phyloP scores from a whole-genome alignment of 2,797 vertebrate species.

The Pipistrellus kuhlii region DNA sequence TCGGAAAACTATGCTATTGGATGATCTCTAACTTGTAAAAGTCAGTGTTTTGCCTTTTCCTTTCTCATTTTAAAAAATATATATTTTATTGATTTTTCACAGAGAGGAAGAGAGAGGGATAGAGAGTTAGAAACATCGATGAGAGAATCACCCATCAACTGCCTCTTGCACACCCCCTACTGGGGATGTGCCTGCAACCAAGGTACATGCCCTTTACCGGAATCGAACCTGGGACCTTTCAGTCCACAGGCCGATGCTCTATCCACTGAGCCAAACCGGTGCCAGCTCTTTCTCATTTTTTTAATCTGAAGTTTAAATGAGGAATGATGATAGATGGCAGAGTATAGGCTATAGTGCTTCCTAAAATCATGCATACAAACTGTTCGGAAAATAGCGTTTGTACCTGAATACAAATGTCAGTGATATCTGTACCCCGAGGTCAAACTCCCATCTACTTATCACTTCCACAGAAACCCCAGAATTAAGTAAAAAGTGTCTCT shows the following conservation, averaged over 20 bases:
- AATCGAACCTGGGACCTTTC: too few species aligned
- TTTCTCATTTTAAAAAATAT: not conserved
- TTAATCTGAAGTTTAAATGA: conserved; percentile 17
- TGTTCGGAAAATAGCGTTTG: not conserved
- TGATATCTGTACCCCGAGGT: not conserved
- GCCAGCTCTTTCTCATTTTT: not conserved
- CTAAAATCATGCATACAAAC: conserved; percentile 20
- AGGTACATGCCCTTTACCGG: too few species aligned
- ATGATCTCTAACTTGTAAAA: not conserved
- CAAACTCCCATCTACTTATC: not conserved
- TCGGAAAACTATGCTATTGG: not conserved
- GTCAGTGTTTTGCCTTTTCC: not conserved
- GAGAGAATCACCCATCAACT: too few species aligned
- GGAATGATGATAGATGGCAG: not conserved
- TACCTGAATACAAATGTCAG: not conserved
- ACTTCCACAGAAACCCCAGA: not conserved
- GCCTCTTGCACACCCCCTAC: too few species aligned
- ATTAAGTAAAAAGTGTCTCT: conserved; percentile 44
- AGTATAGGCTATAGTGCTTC: not conserved
- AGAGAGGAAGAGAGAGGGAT: too few species aligned
- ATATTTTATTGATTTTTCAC: too few species aligned
- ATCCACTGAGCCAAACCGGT: too few species aligned
- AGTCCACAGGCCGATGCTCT: too few species aligned
- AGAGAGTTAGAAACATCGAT: too few species aligned
- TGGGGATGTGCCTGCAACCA: too few species aligned